Evolutionary conservation across 2,113 vertebrate genomes (phyloP), one percentile per base, ranked within the genome.

Genomic region (Mobula hypostoma): DNA sequence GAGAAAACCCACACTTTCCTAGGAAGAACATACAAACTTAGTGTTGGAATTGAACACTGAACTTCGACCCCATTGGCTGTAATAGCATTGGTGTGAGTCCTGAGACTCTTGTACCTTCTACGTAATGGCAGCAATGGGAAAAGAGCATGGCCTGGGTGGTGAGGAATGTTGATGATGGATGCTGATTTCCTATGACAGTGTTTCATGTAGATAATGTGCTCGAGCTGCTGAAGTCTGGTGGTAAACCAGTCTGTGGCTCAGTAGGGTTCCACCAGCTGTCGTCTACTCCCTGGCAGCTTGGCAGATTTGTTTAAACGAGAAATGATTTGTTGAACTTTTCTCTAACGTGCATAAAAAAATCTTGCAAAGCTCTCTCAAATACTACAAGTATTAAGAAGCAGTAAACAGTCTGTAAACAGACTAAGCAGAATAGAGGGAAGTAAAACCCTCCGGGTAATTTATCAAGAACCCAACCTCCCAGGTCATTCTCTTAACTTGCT

Each of bases 341-440:
- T 70, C 0, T 95, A 96, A 95, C 94, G 94, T 77, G 94, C 94
- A 95, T 94, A 94, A 94, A 0, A 58, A 90, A 90, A 90, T 90
- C 85, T 90, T 90, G 61, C 32, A 90, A 90, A 90, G 85, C 85
- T 32, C 85, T 15, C 61, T 32, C 85, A 66, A 90, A 68, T n/a
- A 63, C 61, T 66, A 90, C 85, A 66, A 11, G 63, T 63, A 90
- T 90, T 90, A 90, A 66, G 61, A 66, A 32, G 58, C 29, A 32
- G 61, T 32, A 90, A 66, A 68, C 85, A 7, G 32, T 36, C 66
- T 90, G 66, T 61, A 90, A 32, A 66, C 32, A 32, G 61, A n/a
- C 85, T 90, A 61, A 32, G 58, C 27, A 90, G 61, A n/a, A 29
- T 90, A n/a, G 85, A 90, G 19, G 61, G 61, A 66, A 66, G 14